Base-by-base conservation (phyloP, 2,888 invertebrate genomes). In the Toxonevra muliebris region DNA sequence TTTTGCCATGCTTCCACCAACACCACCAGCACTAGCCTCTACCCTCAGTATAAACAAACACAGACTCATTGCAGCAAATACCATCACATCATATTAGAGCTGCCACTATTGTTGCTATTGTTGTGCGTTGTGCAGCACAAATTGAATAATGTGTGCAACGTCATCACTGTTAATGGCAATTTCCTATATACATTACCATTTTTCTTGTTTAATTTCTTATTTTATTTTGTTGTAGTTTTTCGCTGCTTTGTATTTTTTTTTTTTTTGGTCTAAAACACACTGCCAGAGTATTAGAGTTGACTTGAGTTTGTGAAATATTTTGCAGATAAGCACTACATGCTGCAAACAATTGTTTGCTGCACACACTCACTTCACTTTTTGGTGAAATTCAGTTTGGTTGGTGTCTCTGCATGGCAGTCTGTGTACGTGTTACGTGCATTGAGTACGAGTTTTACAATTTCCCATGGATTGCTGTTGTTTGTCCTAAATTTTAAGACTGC, bases 271-370 rank as follows among this genome's bases (percentile, higher is more conserved):
- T 4, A 30, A 30, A 30, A 30, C 30, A 7, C 30, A 30, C 30
- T 30, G 30, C 3, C 7, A 2, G 30, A 30, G 30, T 7, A 7
- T 30, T 30, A 30, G 30, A 30, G 30, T 4, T 7, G 30, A 30
- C 30, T 30, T 67, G 68, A 67, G 65, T 58, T 65, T 69, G 69
- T 71, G 69, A 71, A 71, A 71, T 71, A 71, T 66, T 69, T 69
- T 69, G 65, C 71, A 69, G 69, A 71, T 71, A 69, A 71, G 69
- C 68, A 7, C 69, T 69, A 68, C 65, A 69, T 69, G 68, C 65
- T 68, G 58, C 61, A 61, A 52, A 52, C 50, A 41, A 41, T 61
- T 61, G 52, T 41, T 58, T 42, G 58, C 19, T 15, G 30, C 41
- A 43, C 17, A 17, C 43, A 41, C 30, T 61, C 15, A 7, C 20